Base-by-base conservation (phyloP, 2,797 vertebrate species). In the Esox lucius region DNA sequence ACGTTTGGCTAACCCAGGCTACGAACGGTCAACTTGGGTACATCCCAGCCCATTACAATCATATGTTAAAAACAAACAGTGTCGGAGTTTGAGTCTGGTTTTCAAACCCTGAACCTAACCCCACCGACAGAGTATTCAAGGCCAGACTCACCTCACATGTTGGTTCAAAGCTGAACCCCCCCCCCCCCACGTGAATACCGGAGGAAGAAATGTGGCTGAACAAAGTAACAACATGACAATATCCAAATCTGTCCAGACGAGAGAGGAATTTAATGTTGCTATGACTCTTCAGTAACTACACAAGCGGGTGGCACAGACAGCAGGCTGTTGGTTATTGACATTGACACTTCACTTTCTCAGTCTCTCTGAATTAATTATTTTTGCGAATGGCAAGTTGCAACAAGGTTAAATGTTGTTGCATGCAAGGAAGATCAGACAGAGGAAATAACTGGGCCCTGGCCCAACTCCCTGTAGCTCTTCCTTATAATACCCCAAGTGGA, bases 261-360 rank as follows among this genome's bases (percentile, higher is more conserved):
- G 22, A 24, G 22, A 72, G 80, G 84, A 72, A 66, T 42, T 15
- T 35, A 22, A 81, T 53, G 69, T 51, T 86, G 79, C 72, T 35
- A 86, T 89, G 89, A 90, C 75, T 91, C 85, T 88, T 71, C 39
- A 51, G 75, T 49, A 83, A 79, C 33, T 31, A 17, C 0, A 13
- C 16, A n/a, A 59, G 39, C 39, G 70, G 49, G 17, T 61, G 4
- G 56, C 13, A 46, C 42, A 46, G 42, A 13, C 42, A 42, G 53
- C 70, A 61, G 51, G 28, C 33, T 24, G 5, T 13, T 24, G n/a
- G 31, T 17, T 42, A 33, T 75, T 68, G 75, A 72, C 22, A 72
- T 77, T 72, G 68, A 61, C 67, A 71, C 31, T n/a, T 73, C 39
- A 53, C 56, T 74, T 70, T 77, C 48, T 3, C 53, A 46, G 5